Evolutionary conservation across 2,888 invertebrate genomes (phyloP).

Genomic region (Cephus runcator): DNA sequence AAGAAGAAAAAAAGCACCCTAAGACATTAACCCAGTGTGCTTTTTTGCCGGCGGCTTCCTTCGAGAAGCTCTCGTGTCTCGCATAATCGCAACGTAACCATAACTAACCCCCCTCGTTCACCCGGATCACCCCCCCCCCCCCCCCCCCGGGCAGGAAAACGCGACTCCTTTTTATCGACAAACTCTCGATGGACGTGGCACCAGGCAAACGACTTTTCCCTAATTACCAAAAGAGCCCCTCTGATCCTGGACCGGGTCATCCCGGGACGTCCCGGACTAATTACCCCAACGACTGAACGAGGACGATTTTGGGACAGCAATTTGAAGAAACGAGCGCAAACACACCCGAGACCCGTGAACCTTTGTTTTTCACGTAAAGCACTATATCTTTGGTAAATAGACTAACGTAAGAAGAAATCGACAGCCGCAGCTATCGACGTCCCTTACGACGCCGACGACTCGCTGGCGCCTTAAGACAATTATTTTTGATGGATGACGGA

Average conservation of each 20-base stretch:
- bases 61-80: conserved; percentile 4
- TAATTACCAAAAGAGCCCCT: conserved; percentile 28
- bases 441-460: too few relatives aligned
- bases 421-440: too few relatives aligned
- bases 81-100: conserved; percentile 18
- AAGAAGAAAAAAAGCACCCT: too few relatives aligned
- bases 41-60: conserved; percentile 2
- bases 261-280: conserved; percentile 3
- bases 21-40: background rate
- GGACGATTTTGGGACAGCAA: too few relatives aligned
- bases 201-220: conserved; percentile 22
- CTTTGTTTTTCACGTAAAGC: too few relatives aligned
- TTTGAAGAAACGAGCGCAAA: too few relatives aligned
- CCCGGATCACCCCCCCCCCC: background rate
- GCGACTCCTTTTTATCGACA: too few relatives aligned
- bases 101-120: background rate
- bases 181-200: conserved; percentile 15
- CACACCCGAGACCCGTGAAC: too few relatives aligned
- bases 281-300: background rate
- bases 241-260: background rate
- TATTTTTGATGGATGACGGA: conserved; percentile 46
- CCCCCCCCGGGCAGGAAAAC: too few relatives aligned
- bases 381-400: too few relatives aligned
- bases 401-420: too few relatives aligned
- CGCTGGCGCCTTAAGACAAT: conserved; percentile 28